A percentile compares a stretch with the other conserved stretches of the same genome.
Evolutionary conservation across 2,113 vertebrate genomes (phyloP).

Genomic region (Cyanoliseus patagonus): DNA sequence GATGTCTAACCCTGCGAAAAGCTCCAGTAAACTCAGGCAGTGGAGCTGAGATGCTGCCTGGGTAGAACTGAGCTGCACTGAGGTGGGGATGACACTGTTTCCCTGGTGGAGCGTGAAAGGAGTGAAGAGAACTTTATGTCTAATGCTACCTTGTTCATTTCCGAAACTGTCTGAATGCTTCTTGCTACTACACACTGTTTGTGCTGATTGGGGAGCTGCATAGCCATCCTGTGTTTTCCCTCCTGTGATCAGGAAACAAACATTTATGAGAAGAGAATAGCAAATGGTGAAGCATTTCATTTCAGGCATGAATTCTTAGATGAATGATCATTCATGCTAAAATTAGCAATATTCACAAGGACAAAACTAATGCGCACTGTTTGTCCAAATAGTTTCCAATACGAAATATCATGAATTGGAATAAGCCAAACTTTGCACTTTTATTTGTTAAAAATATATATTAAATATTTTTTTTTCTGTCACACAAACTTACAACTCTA

Average conservation of each 20-base stretch:
- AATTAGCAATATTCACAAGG: not conserved
- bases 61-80: not conserved
- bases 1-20: not conserved
- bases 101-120: not conserved
- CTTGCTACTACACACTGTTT: not conserved
- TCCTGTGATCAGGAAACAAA: not conserved
- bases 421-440: not conserved
- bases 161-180: not conserved
- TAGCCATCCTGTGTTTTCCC: not conserved
- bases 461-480: not conserved
- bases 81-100: not conserved
- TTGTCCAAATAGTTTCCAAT: not conserved
- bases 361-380: not conserved
- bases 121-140: not conserved
- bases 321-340: not conserved
- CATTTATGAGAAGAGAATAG: not conserved
- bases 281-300: not conserved
- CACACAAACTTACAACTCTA: not conserved
- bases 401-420: not conserved
- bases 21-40: not conserved
- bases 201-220: not conserved
- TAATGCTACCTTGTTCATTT: not conserved
- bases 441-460: not conserved
- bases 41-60: not conserved
- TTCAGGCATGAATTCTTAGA: constrained; percentile 25